Evolutionary conservation across 2,888 invertebrate species (phyloP).

Genomic region (Melolontha melolontha): DNA sequence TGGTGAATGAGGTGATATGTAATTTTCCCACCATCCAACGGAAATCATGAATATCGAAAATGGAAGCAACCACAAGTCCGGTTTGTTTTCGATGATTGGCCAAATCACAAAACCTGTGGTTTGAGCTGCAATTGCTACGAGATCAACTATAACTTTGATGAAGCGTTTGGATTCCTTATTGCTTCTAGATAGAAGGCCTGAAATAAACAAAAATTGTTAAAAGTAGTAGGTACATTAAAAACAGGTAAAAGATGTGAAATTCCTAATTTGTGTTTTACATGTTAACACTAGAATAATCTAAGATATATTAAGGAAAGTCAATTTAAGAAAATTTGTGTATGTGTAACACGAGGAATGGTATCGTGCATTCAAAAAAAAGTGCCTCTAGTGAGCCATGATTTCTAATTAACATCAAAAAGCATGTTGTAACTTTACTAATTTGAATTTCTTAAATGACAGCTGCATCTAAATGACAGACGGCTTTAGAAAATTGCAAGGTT

Average conservation of each 20-base stretch:
- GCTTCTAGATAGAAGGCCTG: constrained; percentile 84
- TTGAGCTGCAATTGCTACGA: constrained; percentile 88
- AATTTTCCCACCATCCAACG: constrained; percentile 99
- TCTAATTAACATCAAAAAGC: too few relatives aligned
- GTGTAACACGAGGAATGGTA: too few relatives aligned
- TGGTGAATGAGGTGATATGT: constrained; percentile 87
- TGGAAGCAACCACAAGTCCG: constrained; percentile 87
- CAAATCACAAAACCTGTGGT: constrained; percentile 92
- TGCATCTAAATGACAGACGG: too few relatives aligned
- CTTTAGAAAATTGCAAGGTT: too few relatives aligned
- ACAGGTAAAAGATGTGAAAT: neutral
- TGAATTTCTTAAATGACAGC: too few relatives aligned
- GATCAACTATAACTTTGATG: constrained; percentile 84
- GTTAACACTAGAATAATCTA: too few relatives aligned
- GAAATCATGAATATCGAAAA: constrained; percentile 88
- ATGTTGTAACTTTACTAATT: too few relatives aligned
- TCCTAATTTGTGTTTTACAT: too few relatives aligned
- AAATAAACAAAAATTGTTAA: constrained; percentile 38
- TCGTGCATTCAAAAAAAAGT: too few relatives aligned
- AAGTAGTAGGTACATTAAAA: neutral
- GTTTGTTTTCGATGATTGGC: constrained; percentile 85
- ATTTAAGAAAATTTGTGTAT: too few relatives aligned
- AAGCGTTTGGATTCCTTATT: constrained; percentile 84
- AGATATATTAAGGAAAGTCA: too few relatives aligned
- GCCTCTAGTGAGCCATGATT: too few relatives aligned